Conservation (phyloP, 2,888 invertebrate genomes). For the Brassicogethes aeneus region DNA sequence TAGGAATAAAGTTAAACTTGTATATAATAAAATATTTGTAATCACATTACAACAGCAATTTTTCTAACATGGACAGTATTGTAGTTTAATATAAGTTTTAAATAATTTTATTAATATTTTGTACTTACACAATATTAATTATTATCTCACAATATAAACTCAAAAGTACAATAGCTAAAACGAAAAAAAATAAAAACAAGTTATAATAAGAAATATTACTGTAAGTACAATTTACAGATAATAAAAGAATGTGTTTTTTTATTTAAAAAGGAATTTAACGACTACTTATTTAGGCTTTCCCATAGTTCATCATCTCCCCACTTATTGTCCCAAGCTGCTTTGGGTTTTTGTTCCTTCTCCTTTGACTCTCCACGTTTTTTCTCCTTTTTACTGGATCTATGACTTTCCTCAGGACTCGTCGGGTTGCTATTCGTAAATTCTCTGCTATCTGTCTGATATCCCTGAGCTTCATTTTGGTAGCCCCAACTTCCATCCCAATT, state of each 20-base stretch:
- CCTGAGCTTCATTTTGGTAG: slow-evolving; percentile 34
- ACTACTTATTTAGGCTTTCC: slow-evolving; percentile 50
- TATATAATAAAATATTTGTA: neutral
- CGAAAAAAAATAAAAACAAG: neutral
- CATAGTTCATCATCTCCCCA: slow-evolving; percentile 53
- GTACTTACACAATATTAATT: neutral
- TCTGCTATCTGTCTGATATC: slow-evolving; percentile 33
- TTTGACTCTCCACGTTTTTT: slow-evolving; percentile 22
- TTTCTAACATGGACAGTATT: neutral
- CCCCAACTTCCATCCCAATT: slow-evolving; percentile 32
- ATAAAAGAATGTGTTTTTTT: neutral
- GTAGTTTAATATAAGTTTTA: too few species aligned
- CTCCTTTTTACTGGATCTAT: slow-evolving; percentile 25
- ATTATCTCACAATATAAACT: neutral
- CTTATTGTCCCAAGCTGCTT: slow-evolving; percentile 36
- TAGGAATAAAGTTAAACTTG: too few species aligned
- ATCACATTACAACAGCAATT: neutral
- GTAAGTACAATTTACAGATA: neutral
- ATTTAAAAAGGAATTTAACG: too few species aligned
- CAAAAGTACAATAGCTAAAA: neutral
- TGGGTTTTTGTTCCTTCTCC: slow-evolving; percentile 30
- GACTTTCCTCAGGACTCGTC: slow-evolving; percentile 26
- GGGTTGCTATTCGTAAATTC: slow-evolving; percentile 29
- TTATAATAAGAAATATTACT: neutral
- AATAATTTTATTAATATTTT: neutral